Evolutionary conservation across 1,140 invertebrate species (phyloP).

Genomic region (Eulimnadia texana): DNA sequence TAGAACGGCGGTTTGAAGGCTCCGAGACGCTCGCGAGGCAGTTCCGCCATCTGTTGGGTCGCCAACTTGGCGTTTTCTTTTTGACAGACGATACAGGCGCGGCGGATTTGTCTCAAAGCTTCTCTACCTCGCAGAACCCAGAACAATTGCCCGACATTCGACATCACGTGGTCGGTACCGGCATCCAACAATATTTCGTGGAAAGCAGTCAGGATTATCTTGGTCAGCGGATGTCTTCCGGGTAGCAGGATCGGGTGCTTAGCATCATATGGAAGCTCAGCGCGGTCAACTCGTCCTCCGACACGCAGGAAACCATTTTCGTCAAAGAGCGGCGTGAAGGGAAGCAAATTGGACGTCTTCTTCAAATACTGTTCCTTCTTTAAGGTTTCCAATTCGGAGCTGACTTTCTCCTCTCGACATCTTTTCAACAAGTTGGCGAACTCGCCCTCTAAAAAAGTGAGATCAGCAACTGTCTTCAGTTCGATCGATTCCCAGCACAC

Average conservation of each 20-base stretch:
- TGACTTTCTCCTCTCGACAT: neutral
- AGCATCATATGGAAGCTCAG: neutral
- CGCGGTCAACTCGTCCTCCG: neutral
- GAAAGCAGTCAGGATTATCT: neutral
- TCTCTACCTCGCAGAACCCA: neutral
- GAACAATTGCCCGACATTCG: neutral
- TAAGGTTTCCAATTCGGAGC: neutral
- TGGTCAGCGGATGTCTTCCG: neutral
- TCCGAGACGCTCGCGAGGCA: neutral
- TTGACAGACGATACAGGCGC: neutral
- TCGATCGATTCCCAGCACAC: neutral
- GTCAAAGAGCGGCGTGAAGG: neutral
- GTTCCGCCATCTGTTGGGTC: neutral
- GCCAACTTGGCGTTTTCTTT: neutral
- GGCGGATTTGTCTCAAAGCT: neutral
- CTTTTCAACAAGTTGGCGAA: neutral
- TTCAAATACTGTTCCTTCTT: neutral
- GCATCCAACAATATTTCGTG: neutral
- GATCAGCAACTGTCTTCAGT: neutral
- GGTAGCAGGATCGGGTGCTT: neutral
- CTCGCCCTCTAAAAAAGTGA: neutral
- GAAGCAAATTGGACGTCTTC: neutral
- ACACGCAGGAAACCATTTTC: neutral
- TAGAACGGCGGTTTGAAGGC: slow-evolving; percentile 15
- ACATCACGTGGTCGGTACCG: neutral